Base-by-base conservation (phyloP, 2,113 vertebrate genomes). In the Grammomys surdaster region DNA sequence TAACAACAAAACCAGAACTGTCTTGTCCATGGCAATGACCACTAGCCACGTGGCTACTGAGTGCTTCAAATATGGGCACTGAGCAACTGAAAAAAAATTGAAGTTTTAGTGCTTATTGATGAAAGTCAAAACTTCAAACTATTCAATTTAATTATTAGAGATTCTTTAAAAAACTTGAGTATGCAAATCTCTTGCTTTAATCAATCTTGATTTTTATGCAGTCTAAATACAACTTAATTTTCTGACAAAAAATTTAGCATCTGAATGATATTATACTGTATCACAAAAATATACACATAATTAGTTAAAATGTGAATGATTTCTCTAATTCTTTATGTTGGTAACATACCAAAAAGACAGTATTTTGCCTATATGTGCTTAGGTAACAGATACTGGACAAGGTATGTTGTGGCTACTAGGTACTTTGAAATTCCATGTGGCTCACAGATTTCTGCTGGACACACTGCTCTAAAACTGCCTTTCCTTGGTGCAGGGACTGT, bases 311-410 rank as follows among this genome's bases (percentile, higher is more conserved):
- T 19, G 17, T 97, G 31, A 92, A 93, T 31, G 16, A 65, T 82
- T 90, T 94, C 51, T 51, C 48, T 91, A 56, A 81, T 89, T 72
- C 11, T 94, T 97, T 90, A 85, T 81, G 46, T 43, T 77, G 76
- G 88, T 65, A 36, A 56, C 58, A 92, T 73, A 76, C 94, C 51
- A 24, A 94, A 97, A 94, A 94, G 75, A 63, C 72, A 93, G 36
- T 69, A 82, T 90, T 78, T 87, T 93, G 72, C 69, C 60, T 91
- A 63, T 87, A 89, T 72, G 69, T 96, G 54, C 36, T 28, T 73
- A 80, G 56, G 65, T 54, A 78, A 73, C 67, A 73, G 31, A 60
- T n/a, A 46, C 31, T 81, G 78, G 89, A 33, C 16, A 76, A 46
- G 7, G 6, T 43, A 65, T 78, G 70, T 28, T 80, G 48, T 89